These are phyloP conservation scores for Eubasilissa splendida DNA, from an alignment of 2,888 invertebrate species.

Conservation along the genomic window DNA sequence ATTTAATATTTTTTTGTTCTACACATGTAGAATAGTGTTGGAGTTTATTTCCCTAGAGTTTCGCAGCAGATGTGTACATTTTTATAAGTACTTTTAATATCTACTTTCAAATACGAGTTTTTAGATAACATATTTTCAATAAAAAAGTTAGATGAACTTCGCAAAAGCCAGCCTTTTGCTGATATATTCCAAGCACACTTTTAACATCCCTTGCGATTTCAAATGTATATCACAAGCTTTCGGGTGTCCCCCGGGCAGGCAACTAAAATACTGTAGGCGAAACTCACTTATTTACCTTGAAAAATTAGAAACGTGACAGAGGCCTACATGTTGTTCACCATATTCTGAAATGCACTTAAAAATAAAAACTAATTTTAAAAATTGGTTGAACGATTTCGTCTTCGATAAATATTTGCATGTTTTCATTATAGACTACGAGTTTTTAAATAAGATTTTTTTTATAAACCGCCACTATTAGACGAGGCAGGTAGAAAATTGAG, in stretches of 20 bases:
- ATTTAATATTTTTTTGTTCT: no score
- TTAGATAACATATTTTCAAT: conserved; percentile 16
- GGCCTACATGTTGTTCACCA: neutral
- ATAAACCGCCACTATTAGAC: no score
- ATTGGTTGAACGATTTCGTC: no score
- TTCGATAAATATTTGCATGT: no score
- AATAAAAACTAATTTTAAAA: neutral
- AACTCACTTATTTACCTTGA: conserved; percentile 51
- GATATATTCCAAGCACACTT: conserved; percentile 34
- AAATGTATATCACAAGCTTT: conserved; percentile 52
- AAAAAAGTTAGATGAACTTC: conserved; percentile 21
- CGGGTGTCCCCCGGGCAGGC: conserved; percentile 42
- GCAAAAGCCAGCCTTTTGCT: conserved; percentile 19
- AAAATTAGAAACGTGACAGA: conserved; percentile 53
- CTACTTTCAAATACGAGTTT: neutral
- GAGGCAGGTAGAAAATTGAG: no score
- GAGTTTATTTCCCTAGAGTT: conserved; percentile 9
- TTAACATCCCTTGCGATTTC: conserved; percentile 45
- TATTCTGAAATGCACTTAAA: neutral
- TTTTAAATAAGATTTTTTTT: no score
- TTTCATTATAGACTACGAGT: no score
- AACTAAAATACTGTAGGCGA: conserved; percentile 49
- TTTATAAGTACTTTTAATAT: neutral
- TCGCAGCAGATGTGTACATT: neutral
- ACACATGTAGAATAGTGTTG: no score